Base-by-base conservation (phyloP, 2,113 vertebrate genomes). In the Colinus virginianus region DNA sequence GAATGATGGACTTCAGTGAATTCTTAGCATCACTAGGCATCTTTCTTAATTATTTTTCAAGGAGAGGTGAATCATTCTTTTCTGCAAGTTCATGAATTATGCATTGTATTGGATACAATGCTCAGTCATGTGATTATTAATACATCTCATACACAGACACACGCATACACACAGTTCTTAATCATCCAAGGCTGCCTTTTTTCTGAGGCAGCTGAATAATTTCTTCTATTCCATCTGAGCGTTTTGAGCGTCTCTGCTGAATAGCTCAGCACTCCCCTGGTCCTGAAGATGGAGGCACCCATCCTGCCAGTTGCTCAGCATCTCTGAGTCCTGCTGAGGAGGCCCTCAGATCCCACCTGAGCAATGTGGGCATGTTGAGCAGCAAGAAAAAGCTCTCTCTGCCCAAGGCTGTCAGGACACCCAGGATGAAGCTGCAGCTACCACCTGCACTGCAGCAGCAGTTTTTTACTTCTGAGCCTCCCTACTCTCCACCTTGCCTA, bases 101-200 rank as follows among this genome's bases (percentile, higher is more conserved):
- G 71, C 40, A 92, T 93, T 69, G 18, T 46, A 80, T 59, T 11
- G 1, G 71, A 91, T 85, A 83, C 78, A 70, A 78, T 79, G 71
- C 21, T 95, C 96, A 85, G 75, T 94, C 81, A 91, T 91, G 76
- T 87, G 94, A 93, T 92, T 94, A 94, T 79, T 95, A 92, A 90
- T 91, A 53, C 51, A 58, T 70, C 38, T 58, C 81, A n/a, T 56
- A 56, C 53, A 51, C 59, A 2, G 18, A 11, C n/a, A 21, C 30
- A 8, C 46, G 68, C 20, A 18, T 0, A 8, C 49, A 71, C 20
- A 17, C 0, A 6, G 25, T 49, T 79, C 51, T 90, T 67, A 49
- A 84, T 66, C 64, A 72, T 68, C 91, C 82, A 95, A 85, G 78
- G 34, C 36, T 87, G 51, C 56, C 71, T 55, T 62, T 76, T 88